Percentiles rank a stretch among this genome's conserved stretches.
These are phyloP conservation scores for Drosophila conformis DNA, from an alignment of 2,888 invertebrate genomes.

Conservation along the genomic window DNA sequence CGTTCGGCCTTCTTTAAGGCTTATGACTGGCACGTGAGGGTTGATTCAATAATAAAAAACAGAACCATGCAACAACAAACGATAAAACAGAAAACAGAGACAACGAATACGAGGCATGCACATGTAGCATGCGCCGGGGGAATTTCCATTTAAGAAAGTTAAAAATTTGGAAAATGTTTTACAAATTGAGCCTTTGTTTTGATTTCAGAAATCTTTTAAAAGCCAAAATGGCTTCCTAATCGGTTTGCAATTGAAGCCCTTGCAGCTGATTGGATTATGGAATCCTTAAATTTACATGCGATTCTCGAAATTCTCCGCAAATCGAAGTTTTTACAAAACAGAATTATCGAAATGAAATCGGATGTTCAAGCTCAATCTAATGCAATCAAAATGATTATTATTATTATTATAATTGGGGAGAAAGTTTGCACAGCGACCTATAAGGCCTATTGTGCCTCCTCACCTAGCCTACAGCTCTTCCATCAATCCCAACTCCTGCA, in stretches of 20 bases:
- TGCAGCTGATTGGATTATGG: constrained; percentile 15
- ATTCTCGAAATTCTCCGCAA: not conserved
- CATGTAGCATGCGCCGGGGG: constrained; percentile 44
- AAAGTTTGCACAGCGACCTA: no score
- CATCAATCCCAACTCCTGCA: no score
- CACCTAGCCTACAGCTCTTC: no score
- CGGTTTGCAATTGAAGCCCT: constrained; percentile 5
- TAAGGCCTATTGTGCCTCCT: no score
- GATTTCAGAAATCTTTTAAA: constrained; percentile 35
- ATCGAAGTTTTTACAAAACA: not conserved
- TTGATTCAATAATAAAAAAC: constrained; percentile 24
- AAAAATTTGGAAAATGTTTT: constrained; percentile 34
- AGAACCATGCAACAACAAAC: constrained; percentile 1
- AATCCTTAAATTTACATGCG: not conserved
- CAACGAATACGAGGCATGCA: constrained; percentile 17
- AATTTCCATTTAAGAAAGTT: constrained; percentile 34
- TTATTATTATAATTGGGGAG: no score
- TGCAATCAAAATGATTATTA: not conserved
- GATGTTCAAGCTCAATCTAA: not conserved
- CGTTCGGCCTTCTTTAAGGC: constrained; percentile 55
- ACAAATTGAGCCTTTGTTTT: constrained; percentile 37
- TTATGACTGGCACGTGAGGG: constrained; percentile 63
- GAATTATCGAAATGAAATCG: not conserved
- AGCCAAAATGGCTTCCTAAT: constrained; percentile 20
- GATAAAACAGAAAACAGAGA: constrained; percentile 3